Base-by-base conservation (phyloP, 2,888 invertebrate genomes). In the Automeris io region DNA sequence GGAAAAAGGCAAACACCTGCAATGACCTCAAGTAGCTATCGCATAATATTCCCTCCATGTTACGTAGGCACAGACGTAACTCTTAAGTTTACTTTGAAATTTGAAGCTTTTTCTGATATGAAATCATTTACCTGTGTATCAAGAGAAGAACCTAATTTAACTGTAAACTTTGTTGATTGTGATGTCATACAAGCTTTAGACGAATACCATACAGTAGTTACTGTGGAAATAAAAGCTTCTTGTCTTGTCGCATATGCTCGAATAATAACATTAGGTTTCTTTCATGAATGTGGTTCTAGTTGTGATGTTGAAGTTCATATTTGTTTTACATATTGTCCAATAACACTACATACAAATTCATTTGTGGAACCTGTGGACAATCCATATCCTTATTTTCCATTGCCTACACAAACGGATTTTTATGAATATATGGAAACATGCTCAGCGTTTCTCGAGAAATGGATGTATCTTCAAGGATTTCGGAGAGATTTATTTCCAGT, bases 401-500 rank as follows among this genome's bases (percentile, higher is more conserved):
- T 65, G 23, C 50, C 42, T 11, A 51, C 47, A n/a, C 71, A 83
- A 57, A 43, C 18, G 2, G 49, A 68, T 22, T 53, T 80, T 11
- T 67, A 66, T 46, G 54, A 72, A 11, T 83, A 85, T 43, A 61
- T 82, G 64, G 69, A 71, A 45, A 53, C 31, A 1, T 71, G 76
- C 45, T 55, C 56, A 9, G 43, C 42, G 21, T 86, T 86, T 58
- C 55, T 86, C 29, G 83, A 85, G 48, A 81, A 70, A 47, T 86
- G 86, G 86, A 72, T 86, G 79, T 85, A 74, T 44, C 72, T 72
- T 38, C 85, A 86, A 75, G 86, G 86, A 5, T 86, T 83, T 54
- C 71, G 79, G 35, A 74, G 80, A 57, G 86, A 86, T 46, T 63
- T 86, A 33, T 79, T 64, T 54, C 85, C 86, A 2, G 61, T 66